Evolutionary conservation across 1,140 invertebrate genomes (phyloP).

Genomic region (Leptinotarsa texana): DNA sequence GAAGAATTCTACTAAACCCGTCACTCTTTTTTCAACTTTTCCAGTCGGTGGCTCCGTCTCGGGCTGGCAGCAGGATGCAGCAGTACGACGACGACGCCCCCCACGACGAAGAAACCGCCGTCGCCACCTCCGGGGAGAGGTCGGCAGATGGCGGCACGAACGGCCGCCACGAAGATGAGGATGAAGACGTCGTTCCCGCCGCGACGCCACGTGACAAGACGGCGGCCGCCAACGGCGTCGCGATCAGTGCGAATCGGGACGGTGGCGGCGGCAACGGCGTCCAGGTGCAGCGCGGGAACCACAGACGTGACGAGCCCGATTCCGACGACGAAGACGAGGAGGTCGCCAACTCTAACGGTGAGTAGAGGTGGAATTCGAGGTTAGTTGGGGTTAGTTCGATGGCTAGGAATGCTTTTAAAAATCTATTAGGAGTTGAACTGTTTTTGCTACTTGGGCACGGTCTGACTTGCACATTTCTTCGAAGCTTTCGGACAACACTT

Average conservation of each 20-base stretch:
- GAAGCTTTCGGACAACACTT: too few species aligned
- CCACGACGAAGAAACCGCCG: slow-evolving; percentile 53
- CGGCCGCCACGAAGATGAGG: slow-evolving; percentile 42
- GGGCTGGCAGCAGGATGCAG: slow-evolving; percentile 50
- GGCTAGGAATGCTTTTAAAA: too few species aligned
- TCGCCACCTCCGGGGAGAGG: slow-evolving; percentile 35
- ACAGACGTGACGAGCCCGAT: slow-evolving; percentile 53
- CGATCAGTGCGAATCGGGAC: slow-evolving; percentile 35
- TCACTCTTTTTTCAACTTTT: slow-evolving; percentile 28
- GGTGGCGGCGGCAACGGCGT: slow-evolving; percentile 37
- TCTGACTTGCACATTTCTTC: too few species aligned
- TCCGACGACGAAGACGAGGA: slow-evolving; percentile 50
- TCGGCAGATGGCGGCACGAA: slow-evolving; percentile 55
- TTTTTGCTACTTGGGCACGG: too few species aligned
- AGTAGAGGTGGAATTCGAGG: slow-evolving; percentile 1
- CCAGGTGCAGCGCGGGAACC: slow-evolving; percentile 30
- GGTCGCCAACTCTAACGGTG: slow-evolving; percentile 26
- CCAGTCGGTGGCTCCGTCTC: slow-evolving; percentile 51
- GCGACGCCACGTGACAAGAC: slow-evolving; percentile 31
- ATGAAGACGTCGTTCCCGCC: slow-evolving; percentile 40
- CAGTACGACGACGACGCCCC: slow-evolving; percentile 49
- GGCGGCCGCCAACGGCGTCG: slow-evolving; percentile 40
- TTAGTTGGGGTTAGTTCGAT: too few species aligned
- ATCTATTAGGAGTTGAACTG: too few species aligned
- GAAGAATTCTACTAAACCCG: background rate